Evolutionary conservation across 2,797 vertebrate species (phyloP).

Genomic region (Chaetodon trifasciatus): DNA sequence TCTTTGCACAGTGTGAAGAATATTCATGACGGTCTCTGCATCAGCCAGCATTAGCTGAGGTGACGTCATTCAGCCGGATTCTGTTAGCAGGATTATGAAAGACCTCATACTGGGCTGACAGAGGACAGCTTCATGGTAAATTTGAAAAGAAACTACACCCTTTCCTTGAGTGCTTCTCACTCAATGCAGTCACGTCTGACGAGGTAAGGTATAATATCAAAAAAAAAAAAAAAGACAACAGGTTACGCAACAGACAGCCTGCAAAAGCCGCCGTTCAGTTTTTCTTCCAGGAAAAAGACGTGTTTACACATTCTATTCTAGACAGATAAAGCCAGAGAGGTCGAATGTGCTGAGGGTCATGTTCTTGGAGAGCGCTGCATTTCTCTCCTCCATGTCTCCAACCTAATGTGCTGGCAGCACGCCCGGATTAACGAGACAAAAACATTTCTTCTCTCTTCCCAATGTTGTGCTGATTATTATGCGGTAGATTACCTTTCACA

Average conservation of each 20-base stretch:
- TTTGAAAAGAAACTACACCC: constrained; percentile 35
- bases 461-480: constrained; percentile 40
- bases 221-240: neutral
- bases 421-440: constrained; percentile 73
- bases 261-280: neutral
- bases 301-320: constrained; percentile 62
- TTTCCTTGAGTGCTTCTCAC: neutral
- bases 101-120: constrained; percentile 26
- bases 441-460: constrained; percentile 63
- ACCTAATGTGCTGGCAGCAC: constrained; percentile 72
- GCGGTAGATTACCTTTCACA: constrained; percentile 38
- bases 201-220: constrained; percentile 14
- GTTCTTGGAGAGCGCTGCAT: constrained; percentile 65
- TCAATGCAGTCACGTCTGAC: constrained; percentile 8
- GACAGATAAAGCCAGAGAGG: constrained; percentile 55
- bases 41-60: constrained; percentile 27
- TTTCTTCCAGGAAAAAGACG: constrained; percentile 10
- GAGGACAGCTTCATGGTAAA: constrained; percentile 35
- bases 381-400: constrained; percentile 74
- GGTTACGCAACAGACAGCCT: constrained; percentile 1
- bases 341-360: constrained; percentile 56
- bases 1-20: constrained; percentile 35
- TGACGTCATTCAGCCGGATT: constrained; percentile 41
- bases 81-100: constrained; percentile 39
- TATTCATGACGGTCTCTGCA: constrained; percentile 17